Percentiles rank a stretch among this genome's conserved stretches.
These are phyloP conservation scores for Phataginus tricuspis DNA, from an alignment of 2,797 vertebrate genomes.

Conservation along the genomic window DNA sequence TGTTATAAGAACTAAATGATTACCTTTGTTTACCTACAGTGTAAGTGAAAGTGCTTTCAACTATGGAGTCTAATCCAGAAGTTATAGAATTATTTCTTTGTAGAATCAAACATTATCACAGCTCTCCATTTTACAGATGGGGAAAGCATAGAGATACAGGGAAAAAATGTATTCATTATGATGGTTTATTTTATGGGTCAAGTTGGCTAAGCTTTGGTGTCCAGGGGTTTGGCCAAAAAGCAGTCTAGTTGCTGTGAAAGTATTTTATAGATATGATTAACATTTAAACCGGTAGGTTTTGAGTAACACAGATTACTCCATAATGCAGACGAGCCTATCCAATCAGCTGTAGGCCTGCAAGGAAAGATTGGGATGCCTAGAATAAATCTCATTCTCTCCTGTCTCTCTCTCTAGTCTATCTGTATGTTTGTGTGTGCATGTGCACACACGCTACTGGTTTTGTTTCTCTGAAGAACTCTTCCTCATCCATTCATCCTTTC, in stretches of 20 bases:
- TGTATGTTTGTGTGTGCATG: accelerated
- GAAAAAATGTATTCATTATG: background rate
- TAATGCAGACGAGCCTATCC: background rate
- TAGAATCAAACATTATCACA: background rate
- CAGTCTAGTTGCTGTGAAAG: background rate
- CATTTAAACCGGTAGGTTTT: background rate
- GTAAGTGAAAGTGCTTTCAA: background rate
- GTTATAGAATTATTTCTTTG: background rate
- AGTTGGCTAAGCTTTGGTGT: background rate
- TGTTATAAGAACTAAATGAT: background rate
- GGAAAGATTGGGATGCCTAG: background rate
- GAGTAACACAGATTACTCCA: background rate
- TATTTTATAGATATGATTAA: background rate
- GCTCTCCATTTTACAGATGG: background rate
- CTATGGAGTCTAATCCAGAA: background rate
- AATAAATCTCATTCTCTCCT: background rate
- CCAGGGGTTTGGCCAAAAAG: background rate
- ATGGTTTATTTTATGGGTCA: background rate
- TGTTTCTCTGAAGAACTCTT: background rate
- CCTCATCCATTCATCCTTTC: background rate
- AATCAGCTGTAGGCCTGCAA: background rate
- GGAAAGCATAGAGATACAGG: background rate
- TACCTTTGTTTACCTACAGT: no score
- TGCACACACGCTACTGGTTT: background rate
- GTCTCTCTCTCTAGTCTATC: background rate